Evolutionary conservation across 2,888 invertebrate species (phyloP).

Genomic region (Mimachlamys varia): DNA sequence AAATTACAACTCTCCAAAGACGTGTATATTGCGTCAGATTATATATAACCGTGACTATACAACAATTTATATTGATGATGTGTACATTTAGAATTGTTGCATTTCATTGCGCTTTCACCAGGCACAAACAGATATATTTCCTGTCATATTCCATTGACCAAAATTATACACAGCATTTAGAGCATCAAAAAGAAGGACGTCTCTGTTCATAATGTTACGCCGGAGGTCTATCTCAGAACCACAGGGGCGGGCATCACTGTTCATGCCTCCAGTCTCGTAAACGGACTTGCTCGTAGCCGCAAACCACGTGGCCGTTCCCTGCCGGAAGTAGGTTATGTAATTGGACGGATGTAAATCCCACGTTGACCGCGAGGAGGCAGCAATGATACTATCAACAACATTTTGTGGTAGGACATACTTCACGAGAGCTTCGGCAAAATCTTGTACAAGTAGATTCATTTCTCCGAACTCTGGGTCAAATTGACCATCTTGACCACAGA

Average conservation of each 20-base stretch:
- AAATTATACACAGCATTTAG: not conserved
- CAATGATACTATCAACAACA: not conserved
- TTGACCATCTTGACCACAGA: conserved; percentile 10
- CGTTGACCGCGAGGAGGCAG: not conserved
- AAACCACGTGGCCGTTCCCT: conserved; percentile 18
- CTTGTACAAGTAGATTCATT: conserved; percentile 2
- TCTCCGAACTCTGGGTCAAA: not conserved
- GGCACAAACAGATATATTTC: not conserved
- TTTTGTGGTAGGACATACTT: not conserved
- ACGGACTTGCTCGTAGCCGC: not conserved
- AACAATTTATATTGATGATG: too few relatives aligned
- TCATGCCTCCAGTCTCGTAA: not conserved
- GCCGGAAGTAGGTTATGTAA: not conserved
- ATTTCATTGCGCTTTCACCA: not conserved
- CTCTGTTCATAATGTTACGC: not conserved
- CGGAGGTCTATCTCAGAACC: not conserved
- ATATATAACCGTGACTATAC: too few relatives aligned
- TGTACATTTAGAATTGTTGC: not conserved
- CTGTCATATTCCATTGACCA: not conserved
- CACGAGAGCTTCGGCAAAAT: not conserved
- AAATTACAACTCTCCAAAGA: too few relatives aligned
- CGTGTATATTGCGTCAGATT: too few relatives aligned
- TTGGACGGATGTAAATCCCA: not conserved
- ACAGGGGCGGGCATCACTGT: not conserved
- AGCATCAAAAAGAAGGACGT: not conserved